These are phyloP conservation scores for Alligator sinensis DNA, from an alignment of 2,113 vertebrate genomes.

Conservation along the genomic window DNA sequence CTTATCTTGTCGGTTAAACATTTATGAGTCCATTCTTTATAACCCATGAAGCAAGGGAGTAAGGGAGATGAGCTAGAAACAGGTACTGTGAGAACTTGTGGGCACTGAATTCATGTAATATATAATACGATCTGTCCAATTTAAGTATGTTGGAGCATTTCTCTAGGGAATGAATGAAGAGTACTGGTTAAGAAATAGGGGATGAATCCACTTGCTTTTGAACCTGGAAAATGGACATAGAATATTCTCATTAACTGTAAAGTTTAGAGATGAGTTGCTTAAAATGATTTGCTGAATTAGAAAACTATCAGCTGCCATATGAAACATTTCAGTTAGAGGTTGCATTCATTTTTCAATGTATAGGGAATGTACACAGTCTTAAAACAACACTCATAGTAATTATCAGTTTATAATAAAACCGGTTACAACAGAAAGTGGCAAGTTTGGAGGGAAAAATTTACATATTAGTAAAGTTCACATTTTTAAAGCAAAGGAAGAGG, in stretches of 20 bases:
- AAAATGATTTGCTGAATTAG: background rate
- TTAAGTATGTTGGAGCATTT: constrained; percentile 42
- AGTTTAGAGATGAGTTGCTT: background rate
- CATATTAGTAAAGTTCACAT: background rate
- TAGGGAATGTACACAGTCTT: background rate
- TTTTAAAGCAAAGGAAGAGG: background rate
- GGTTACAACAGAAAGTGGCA: background rate
- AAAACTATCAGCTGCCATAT: background rate
- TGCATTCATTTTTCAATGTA: background rate
- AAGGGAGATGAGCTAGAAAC: constrained; percentile 53
- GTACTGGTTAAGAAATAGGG: background rate
- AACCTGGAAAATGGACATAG: background rate
- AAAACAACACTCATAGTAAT: accelerated
- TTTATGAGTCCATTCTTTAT: constrained; percentile 75
- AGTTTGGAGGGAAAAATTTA: background rate
- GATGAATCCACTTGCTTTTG: constrained; percentile 15
- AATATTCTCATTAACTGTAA: constrained; percentile 6
- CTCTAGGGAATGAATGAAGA: constrained; percentile 32
- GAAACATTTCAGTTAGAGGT: background rate
- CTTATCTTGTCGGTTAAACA: constrained; percentile 73
- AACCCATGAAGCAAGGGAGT: constrained; percentile 42
- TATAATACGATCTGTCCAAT: constrained; percentile 29
- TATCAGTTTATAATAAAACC: background rate
- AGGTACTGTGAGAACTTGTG: constrained; percentile 56
- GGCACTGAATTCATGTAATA: constrained; percentile 33